phyloP scores from a whole-genome alignment of 2,113 vertebrate species.

The Saccopteryx leptura region DNA sequence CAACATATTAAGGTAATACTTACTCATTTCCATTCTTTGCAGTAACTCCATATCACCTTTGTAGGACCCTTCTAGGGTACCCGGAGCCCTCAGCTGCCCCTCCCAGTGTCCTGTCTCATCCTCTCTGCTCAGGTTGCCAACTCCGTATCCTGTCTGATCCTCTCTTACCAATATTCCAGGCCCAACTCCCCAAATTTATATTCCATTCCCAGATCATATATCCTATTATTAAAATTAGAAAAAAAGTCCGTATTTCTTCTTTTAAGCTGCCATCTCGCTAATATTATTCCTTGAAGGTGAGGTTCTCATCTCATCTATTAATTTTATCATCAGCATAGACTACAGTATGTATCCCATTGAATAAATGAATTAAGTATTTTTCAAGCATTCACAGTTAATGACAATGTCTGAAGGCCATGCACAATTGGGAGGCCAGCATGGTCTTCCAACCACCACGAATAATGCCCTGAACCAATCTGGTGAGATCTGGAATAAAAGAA shows the following conservation, averaged over 20 bases:
- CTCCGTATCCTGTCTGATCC: neutral
- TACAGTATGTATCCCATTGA: neutral
- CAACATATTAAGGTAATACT: neutral
- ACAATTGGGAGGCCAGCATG: accelerated
- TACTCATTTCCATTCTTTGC: neutral
- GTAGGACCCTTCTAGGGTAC: neutral
- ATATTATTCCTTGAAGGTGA: neutral
- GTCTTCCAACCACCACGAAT: neutral
- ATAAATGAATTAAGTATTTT: neutral
- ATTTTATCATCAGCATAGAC: neutral
- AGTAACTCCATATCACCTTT: accelerated
- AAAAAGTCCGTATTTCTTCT: neutral
- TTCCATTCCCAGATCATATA: neutral
- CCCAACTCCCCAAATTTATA: neutral
- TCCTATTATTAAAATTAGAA: neutral
- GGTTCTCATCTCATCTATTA: neutral
- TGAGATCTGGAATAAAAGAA: neutral
- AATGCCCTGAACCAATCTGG: neutral
- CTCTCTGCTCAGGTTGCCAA: neutral
- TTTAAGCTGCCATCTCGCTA: neutral
- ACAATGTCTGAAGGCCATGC: neutral
- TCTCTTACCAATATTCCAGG: neutral
- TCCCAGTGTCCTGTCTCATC: neutral
- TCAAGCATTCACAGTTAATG: neutral
- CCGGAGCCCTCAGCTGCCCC: accelerated